A percentile compares a stretch with the other conserved stretches of the same genome.
Evolutionary conservation across 2,888 invertebrate species (phyloP).

Genomic region (Noctua comes): DNA sequence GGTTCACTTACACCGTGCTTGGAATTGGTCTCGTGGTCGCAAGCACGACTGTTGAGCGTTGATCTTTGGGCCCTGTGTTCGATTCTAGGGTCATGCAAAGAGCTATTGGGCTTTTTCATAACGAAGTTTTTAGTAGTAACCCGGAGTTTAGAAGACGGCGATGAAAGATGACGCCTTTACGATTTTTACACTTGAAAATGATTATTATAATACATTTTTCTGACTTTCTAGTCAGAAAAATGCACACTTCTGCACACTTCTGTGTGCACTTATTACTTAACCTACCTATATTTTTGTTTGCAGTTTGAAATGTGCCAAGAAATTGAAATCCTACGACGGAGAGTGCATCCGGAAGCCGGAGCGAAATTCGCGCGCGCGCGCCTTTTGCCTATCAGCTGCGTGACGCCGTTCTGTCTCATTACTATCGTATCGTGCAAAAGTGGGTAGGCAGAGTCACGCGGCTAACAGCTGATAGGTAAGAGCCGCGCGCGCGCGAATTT

Average conservation of each 20-base stretch:
- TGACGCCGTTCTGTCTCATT: no score
- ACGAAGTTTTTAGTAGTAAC: not conserved
- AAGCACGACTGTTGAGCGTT: not conserved
- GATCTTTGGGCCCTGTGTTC: not conserved
- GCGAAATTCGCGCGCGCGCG: no score
- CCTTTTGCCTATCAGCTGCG: no score
- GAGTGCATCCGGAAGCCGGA: conserved; percentile 17
- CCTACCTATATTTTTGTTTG: conserved; percentile 20
- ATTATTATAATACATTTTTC: not conserved
- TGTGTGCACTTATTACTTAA: not conserved
- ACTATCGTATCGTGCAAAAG: no score
- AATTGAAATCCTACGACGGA: conserved; percentile 27
- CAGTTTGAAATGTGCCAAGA: conserved; percentile 21
- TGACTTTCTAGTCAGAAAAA: no score
- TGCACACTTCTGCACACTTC: no score
- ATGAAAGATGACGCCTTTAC: not conserved
- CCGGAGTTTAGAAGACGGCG: not conserved
- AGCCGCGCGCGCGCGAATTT: no score
- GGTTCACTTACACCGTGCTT: not conserved
- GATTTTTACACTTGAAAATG: not conserved
- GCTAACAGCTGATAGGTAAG: no score
- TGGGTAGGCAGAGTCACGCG: no score
- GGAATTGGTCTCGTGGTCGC: not conserved
- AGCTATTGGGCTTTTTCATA: not conserved
- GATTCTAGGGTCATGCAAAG: not conserved